Conservation (phyloP, 1,140 invertebrate species). For the Chironomus striatipennis region DNA sequence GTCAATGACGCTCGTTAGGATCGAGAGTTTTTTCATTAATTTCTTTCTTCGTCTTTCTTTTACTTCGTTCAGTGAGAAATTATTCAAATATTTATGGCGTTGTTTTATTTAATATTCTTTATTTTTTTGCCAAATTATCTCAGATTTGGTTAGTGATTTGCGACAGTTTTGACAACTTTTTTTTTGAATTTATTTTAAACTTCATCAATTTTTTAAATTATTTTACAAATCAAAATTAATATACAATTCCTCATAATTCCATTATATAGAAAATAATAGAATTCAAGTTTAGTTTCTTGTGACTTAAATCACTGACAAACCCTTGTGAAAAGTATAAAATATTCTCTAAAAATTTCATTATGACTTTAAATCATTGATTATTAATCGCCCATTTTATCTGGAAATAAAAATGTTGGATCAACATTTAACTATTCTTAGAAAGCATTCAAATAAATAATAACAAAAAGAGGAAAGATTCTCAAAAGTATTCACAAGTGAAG, state of each 20-base stretch:
- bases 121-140: neutral
- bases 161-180: too few relatives aligned
- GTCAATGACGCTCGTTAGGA: slow-evolving; percentile 4
- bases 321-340: neutral
- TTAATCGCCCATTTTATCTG: neutral
- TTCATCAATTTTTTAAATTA: too few relatives aligned
- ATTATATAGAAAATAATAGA: too few relatives aligned
- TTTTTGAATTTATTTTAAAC: too few relatives aligned
- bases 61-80: too few relatives aligned
- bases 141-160: too few relatives aligned
- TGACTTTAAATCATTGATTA: slow-evolving; percentile 14
- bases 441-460: neutral
- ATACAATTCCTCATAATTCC: too few relatives aligned
- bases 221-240: too few relatives aligned
- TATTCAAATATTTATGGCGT: too few relatives aligned
- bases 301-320: too few relatives aligned
- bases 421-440: neutral
- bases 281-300: too few relatives aligned
- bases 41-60: too few relatives aligned
- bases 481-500: neutral
- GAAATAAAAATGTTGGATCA: slow-evolving; percentile 11
- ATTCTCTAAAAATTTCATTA: slow-evolving; percentile 1
- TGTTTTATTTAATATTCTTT: neutral
- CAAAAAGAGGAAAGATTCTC: neutral
- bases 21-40: neutral